Base-by-base conservation (phyloP, 2,888 invertebrate species). In the Drepana falcataria region DNA sequence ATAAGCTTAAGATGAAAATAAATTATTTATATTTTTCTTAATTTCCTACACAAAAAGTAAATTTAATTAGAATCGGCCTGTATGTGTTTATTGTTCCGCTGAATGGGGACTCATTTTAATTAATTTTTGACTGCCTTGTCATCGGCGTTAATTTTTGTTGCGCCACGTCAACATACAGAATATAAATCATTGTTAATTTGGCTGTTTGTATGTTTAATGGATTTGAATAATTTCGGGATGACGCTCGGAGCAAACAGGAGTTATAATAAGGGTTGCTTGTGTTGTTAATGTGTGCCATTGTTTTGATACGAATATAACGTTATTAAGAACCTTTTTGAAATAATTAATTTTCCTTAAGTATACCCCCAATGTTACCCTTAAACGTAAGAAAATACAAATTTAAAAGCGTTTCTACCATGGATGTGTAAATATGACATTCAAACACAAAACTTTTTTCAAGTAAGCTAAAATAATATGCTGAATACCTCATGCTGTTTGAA, bases 101-200 rank as follows among this genome's bases (percentile, higher is more conserved):
- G 9, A 44, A 44, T 44, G 44, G 55, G 57, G 51, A 48, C 48
- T 57, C 44, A 44, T 48, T 60, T 64, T 63, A 61, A 65, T 65
- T 65, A 66, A 63, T 61, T 53, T 58, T 57, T 51, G 53, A 51
- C 48, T 41, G 55, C 51, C 53, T 59, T 60, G 60, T 37, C 49
- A 48, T 40, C 35, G 51, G 48, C 35, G 35, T 49, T 35, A 51
- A 48, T 33, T 52, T 52, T 52, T 52, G 47, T 49, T 40, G 49
- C 21, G 49, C 33, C 35, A 33, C 40, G 40, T 49, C 35, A 37
- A 49, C 21, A 21, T n/a, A 49, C 4, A n/a, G 21, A 37, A 37
- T 37, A 37, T 37, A 37, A 9, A 37, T 49, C 21, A 37, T 37
- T 35, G 37, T 37, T 37, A 37, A 35, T 35, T n/a, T 7, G n/a